Evolutionary conservation across 2,888 invertebrate species (phyloP).

Genomic region (Heliconius ismenius): DNA sequence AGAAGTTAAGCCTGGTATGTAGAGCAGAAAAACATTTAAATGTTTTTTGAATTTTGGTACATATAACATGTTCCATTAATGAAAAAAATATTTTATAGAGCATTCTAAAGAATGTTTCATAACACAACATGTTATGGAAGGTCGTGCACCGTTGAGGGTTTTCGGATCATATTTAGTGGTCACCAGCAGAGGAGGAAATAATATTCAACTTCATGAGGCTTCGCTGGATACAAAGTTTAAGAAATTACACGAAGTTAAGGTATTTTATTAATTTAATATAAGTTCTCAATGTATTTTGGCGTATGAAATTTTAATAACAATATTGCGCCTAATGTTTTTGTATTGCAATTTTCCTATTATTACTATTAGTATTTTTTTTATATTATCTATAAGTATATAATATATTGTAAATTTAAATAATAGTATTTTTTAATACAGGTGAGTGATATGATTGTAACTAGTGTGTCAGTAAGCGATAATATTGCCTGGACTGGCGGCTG

Average conservation of each 20-base stretch:
- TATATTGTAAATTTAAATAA: not conserved
- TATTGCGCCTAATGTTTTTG: not conserved
- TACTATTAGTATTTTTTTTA: not conserved
- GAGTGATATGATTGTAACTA: constrained; percentile 78
- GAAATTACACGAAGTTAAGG: constrained; percentile 78
- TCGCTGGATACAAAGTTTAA: constrained; percentile 74
- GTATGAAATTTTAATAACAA: not conserved
- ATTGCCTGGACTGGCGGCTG: constrained; percentile 81
- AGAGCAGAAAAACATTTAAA: constrained; percentile 11
- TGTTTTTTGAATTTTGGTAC: not conserved
- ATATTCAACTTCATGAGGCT: constrained; percentile 78
- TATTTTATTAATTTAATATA: constrained; percentile 47
- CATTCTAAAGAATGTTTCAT: constrained; percentile 71
- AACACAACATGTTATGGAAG: constrained; percentile 79
- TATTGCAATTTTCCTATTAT: not conserved
- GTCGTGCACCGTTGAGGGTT: constrained; percentile 79
- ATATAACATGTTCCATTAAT: not conserved
- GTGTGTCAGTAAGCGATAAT: constrained; percentile 66
- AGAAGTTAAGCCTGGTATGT: constrained; percentile 80
- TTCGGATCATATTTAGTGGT: constrained; percentile 73
- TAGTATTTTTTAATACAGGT: constrained; percentile 54
- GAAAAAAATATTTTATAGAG: constrained; percentile 53
- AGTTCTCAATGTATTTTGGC: not conserved
- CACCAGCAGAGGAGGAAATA: constrained; percentile 78
- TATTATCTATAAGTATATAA: not conserved